Conservation (phyloP, 2,888 invertebrate genomes). For the Dicyrtomina minuta region DNA sequence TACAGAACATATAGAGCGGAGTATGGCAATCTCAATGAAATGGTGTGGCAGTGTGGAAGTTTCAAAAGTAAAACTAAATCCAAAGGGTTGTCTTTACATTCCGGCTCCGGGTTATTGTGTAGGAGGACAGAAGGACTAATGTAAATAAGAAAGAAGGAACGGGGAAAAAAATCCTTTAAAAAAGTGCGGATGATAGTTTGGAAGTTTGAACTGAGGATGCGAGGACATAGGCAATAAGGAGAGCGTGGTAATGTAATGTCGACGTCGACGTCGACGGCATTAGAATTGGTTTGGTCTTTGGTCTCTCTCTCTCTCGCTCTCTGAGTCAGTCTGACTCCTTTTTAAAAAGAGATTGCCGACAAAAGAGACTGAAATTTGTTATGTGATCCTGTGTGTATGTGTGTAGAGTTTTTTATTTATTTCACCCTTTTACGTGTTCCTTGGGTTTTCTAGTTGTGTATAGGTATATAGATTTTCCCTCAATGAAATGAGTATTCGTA, state of each 20-base stretch:
- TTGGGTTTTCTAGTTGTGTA: no score
- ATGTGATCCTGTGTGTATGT: slow-evolving; percentile 19
- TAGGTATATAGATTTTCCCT: slow-evolving; percentile 3
- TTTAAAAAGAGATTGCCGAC: slow-evolving; percentile 27
- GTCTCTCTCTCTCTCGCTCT: no score
- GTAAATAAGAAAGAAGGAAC: slow-evolving; percentile 14
- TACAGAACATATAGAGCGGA: no score
- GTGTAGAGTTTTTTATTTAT: slow-evolving; percentile 7
- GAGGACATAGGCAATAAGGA: slow-evolving; percentile 2
- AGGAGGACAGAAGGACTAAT: slow-evolving; percentile 10
- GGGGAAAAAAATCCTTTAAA: neutral
- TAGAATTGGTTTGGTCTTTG: slow-evolving; percentile 16
- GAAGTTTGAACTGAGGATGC: slow-evolving; percentile 9
- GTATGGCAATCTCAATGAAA: no score
- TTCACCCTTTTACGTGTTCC: slow-evolving; percentile 10
- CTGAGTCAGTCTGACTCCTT: no score
- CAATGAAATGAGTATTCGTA: no score
- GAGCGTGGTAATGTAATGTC: no score
- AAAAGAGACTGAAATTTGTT: slow-evolving; percentile 29
- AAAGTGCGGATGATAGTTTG: slow-evolving; percentile 7
- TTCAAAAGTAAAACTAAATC: no score
- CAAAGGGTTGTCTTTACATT: neutral
- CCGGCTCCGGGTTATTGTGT: slow-evolving; percentile 3
- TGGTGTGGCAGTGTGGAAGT: no score
- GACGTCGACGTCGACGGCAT: slow-evolving; percentile 1